Percentiles rank a stretch among this genome's conserved stretches.
Evolutionary conservation across 2,797 vertebrate species (phyloP).

Genomic region (Danio tinwini): DNA sequence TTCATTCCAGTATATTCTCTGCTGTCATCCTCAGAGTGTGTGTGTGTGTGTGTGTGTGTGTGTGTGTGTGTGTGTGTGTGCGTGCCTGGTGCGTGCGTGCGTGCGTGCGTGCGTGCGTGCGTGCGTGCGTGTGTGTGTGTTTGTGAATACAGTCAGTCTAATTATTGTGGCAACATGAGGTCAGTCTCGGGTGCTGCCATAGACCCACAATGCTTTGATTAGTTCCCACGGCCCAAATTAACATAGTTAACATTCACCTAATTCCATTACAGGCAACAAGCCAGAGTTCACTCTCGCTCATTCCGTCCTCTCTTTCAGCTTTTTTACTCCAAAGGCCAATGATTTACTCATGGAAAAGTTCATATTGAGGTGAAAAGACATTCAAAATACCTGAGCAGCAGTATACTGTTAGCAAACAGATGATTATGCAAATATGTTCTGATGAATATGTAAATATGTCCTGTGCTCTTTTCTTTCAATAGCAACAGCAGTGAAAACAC

Average conservation of each 20-base stretch:
- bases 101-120: too few species aligned
- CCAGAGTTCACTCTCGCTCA: not conserved
- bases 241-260: slow-evolving; percentile 25
- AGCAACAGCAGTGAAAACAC: too few species aligned
- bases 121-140: too few species aligned
- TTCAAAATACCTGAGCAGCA: too few species aligned
- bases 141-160: not conserved
- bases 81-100: too few species aligned
- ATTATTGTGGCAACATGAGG: not conserved
- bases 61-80: slow-evolving; percentile 1
- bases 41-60: not conserved
- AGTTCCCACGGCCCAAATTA: slow-evolving; percentile 37
- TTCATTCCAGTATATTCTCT: not conserved
- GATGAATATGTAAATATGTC: too few species aligned
- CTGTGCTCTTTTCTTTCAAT: too few species aligned
- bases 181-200: slow-evolving; percentile 1
- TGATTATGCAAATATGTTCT: too few species aligned
- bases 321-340: too few species aligned
- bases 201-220: not conserved
- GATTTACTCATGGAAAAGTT: too few species aligned
- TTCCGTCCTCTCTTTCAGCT: not conserved
- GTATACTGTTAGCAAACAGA: too few species aligned
- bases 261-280: slow-evolving; percentile 27
- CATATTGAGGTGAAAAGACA: too few species aligned
- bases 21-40: not conserved